These are phyloP conservation scores for Archips crataeganus DNA, from an alignment of 2,888 invertebrate genomes.

Conservation along the genomic window DNA sequence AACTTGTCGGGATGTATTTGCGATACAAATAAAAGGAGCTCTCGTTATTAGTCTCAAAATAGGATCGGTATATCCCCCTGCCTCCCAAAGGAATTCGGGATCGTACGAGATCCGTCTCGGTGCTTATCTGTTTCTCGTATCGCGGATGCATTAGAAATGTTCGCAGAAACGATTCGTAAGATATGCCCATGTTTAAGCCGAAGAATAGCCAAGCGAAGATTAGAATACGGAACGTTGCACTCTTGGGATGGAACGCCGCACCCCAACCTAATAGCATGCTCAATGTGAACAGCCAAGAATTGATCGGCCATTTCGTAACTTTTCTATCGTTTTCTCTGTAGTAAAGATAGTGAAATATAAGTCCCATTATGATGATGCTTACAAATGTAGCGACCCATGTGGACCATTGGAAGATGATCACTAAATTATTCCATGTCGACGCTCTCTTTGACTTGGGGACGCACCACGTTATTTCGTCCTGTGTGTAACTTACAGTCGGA, in stretches of 20 bases:
- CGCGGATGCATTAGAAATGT: slow-evolving; percentile 83
- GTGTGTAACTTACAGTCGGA: slow-evolving; percentile 78
- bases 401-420: slow-evolving; percentile 80
- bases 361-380: slow-evolving; percentile 69
- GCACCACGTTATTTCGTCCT: slow-evolving; percentile 83
- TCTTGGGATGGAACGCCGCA: slow-evolving; percentile 71
- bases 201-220: slow-evolving; percentile 80
- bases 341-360: slow-evolving; percentile 72
- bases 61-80: slow-evolving; percentile 79
- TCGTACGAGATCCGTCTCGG: slow-evolving; percentile 74
- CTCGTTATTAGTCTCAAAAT: slow-evolving; percentile 81
- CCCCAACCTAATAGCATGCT: slow-evolving; percentile 82
- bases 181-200: slow-evolving; percentile 80
- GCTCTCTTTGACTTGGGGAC: slow-evolving; percentile 74
- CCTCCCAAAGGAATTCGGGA: slow-evolving; percentile 78
- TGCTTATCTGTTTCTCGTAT: slow-evolving; percentile 81
- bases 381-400: slow-evolving; percentile 76
- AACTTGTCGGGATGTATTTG: slow-evolving; percentile 77
- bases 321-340: slow-evolving; percentile 65
- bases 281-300: slow-evolving; percentile 77
- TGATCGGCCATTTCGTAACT: slow-evolving; percentile 77
- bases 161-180: slow-evolving; percentile 81
- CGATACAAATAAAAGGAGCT: slow-evolving; percentile 80
- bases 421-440: slow-evolving; percentile 77
- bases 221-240: slow-evolving; percentile 73